phyloP scores from a whole-genome alignment of 2,888 invertebrate genomes.

The Campoplex capitator region DNA sequence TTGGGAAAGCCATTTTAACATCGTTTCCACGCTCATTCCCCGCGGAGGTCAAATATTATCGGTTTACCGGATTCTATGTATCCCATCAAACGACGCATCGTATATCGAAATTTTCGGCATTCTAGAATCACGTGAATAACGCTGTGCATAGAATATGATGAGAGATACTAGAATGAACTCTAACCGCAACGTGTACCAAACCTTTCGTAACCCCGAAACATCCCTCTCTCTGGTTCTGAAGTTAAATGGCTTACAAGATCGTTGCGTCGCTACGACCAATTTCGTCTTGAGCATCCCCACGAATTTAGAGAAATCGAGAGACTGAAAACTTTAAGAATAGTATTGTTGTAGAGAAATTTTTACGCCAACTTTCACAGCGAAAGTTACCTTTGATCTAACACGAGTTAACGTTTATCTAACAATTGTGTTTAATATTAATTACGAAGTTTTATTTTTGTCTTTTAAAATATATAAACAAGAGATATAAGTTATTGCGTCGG shows the following conservation, averaged over 20 bases:
- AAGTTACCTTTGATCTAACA: not conserved
- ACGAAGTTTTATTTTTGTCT: no score
- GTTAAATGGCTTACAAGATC: slow-evolving; percentile 55
- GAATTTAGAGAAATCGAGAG: not conserved
- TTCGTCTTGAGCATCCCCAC: not conserved
- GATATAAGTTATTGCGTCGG: no score
- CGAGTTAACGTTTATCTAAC: not conserved
- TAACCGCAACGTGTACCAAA: slow-evolving; percentile 30
- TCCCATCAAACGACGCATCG: slow-evolving; percentile 32
- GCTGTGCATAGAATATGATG: not conserved
- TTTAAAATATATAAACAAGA: not conserved
- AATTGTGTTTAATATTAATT: no score
- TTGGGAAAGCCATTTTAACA: slow-evolving; percentile 53
- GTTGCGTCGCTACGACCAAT: slow-evolving; percentile 47
- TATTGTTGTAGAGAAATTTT: not conserved
- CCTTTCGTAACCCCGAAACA: slow-evolving; percentile 25
- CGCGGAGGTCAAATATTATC: slow-evolving; percentile 52
- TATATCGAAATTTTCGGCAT: slow-evolving; percentile 52
- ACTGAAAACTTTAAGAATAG: not conserved
- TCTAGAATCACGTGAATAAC: slow-evolving; percentile 24
- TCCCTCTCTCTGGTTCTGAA: not conserved
- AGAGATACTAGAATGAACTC: slow-evolving; percentile 27
- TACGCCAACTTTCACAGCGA: not conserved
- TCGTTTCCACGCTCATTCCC: slow-evolving; percentile 39
- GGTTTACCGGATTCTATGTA: slow-evolving; percentile 40